These are phyloP conservation scores for Eclectus roratus DNA, from an alignment of 2,113 vertebrate genomes.

Conservation along the genomic window DNA sequence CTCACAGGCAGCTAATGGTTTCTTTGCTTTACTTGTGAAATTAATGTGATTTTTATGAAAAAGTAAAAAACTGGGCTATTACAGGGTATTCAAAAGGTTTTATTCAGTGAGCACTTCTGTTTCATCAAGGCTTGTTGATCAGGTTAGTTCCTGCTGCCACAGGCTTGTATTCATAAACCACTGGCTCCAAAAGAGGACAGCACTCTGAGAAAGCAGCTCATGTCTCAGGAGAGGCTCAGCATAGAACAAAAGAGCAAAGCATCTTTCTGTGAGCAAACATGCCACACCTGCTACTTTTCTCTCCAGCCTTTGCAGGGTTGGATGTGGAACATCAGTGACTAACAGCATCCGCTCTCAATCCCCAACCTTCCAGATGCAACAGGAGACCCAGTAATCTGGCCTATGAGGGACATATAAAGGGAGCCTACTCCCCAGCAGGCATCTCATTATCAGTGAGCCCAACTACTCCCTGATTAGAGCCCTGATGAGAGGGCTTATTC, in stretches of 20 bases:
- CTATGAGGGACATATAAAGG: background rate
- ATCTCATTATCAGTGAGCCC: background rate
- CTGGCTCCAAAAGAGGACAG: background rate
- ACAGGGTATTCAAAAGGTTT: background rate
- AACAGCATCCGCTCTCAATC: accelerated
- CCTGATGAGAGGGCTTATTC: background rate
- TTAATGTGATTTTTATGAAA: background rate
- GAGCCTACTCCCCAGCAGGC: background rate
- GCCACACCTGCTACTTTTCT: background rate
- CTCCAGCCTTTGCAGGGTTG: no score
- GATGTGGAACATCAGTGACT: background rate
- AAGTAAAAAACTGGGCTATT: background rate
- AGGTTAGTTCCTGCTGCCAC: background rate
- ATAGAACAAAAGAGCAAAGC: background rate
- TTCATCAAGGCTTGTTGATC: background rate
- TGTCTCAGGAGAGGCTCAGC: background rate
- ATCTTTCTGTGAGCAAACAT: accelerated
- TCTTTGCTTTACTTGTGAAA: background rate
- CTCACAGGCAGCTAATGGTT: background rate
- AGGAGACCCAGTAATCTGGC: background rate
- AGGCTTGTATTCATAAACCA: accelerated
- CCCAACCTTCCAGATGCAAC: accelerated
- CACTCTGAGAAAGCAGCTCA: background rate
- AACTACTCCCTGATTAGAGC: background rate
- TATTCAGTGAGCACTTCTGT: background rate